Conservation (phyloP, 1,140 invertebrate genomes). For the Bombus huntii region DNA sequence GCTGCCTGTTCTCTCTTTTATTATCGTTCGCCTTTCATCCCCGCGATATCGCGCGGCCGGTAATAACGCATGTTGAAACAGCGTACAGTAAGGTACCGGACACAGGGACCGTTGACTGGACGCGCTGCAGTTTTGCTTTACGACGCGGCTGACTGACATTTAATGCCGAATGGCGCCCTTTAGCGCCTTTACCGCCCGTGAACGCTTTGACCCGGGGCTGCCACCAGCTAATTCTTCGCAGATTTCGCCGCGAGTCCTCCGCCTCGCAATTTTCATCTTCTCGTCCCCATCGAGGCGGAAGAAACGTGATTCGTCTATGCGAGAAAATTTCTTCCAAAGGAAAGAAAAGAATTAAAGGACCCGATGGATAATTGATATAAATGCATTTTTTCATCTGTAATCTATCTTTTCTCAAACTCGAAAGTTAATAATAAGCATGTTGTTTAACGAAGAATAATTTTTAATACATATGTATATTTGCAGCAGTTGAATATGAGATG, state of each 20-base stretch:
- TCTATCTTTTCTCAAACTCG: no score
- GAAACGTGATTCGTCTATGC: background rate
- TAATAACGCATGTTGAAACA: conserved; percentile 67
- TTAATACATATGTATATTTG: background rate
- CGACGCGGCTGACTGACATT: conserved; percentile 76
- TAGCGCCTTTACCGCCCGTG: conserved; percentile 68
- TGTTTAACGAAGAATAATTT: background rate
- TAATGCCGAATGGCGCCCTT: conserved; percentile 74
- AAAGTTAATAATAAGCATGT: background rate
- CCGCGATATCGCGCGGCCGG: conserved; percentile 65
- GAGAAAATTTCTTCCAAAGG: background rate
- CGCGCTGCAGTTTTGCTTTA: conserved; percentile 77
- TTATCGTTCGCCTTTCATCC: conserved; percentile 40
- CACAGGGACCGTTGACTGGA: conserved; percentile 70
- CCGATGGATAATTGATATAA: no score
- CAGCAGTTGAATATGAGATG: background rate
- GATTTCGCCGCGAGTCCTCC: conserved; percentile 49
- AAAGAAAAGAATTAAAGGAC: no score
- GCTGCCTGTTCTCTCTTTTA: conserved; percentile 3
- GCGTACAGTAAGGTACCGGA: conserved; percentile 64
- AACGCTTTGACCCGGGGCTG: conserved; percentile 20
- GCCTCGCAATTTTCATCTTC: conserved; percentile 8
- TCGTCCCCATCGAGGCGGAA: background rate
- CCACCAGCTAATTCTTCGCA: conserved; percentile 53
- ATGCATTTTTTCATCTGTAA: no score